Conservation (phyloP, 2,888 invertebrate species). For the Dryomyza anilis region DNA sequence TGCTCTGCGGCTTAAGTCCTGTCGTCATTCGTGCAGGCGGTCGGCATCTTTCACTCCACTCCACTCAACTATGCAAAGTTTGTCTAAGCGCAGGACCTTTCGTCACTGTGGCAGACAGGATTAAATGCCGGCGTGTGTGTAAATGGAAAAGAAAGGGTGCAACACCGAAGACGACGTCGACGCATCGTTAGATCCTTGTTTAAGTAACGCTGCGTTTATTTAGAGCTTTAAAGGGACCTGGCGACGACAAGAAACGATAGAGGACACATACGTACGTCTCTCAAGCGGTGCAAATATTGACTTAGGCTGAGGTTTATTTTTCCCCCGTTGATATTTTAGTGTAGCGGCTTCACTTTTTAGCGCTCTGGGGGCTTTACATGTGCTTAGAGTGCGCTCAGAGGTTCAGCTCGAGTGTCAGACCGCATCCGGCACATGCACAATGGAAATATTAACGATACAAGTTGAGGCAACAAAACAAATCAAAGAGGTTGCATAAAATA, state of each 20-base stretch:
- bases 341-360: background rate
- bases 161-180: background rate
- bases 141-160: conserved; percentile 10
- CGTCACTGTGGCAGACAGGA: conserved; percentile 6
- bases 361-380: background rate
- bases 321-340: background rate
- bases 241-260: too few species aligned
- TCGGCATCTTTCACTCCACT: background rate
- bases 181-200: too few species aligned
- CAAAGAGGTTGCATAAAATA: too few species aligned
- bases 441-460: background rate
- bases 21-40: background rate
- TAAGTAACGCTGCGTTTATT: too few species aligned
- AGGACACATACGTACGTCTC: background rate
- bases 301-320: conserved; percentile 9
- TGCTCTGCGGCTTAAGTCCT: background rate
- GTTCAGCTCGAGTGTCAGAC: background rate
- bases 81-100: conserved; percentile 10
- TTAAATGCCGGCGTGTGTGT: conserved; percentile 11
- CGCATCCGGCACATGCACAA: too few species aligned
- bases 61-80: conserved; percentile 16
- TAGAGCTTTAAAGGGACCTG: too few species aligned
- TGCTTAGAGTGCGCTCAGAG: background rate
- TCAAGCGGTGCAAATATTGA: conserved; percentile 10
- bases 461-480: background rate